Conservation (phyloP, 2,113 vertebrate species). For the Rhombomys opimus region DNA sequence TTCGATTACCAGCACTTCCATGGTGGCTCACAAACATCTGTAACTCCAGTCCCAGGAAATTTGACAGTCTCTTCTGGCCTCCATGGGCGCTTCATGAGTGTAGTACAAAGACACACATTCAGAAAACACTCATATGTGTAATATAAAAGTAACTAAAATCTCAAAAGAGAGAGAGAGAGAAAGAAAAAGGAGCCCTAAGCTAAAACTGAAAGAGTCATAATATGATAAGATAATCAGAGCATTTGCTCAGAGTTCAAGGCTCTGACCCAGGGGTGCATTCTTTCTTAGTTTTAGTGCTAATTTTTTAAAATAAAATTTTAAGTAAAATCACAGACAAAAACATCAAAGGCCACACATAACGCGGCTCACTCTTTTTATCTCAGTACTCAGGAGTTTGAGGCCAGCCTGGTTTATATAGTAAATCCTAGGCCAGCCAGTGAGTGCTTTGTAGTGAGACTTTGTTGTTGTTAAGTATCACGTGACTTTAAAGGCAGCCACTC, state of each 20-base stretch:
- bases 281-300: background rate
- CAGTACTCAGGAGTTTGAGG: too few relatives aligned
- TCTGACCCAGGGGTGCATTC: background rate
- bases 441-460: background rate
- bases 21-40: background rate
- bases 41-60: background rate
- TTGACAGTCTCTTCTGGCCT: background rate
- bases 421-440: too few relatives aligned
- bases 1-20: background rate
- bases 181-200: background rate
- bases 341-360: background rate
- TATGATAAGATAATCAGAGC: background rate
- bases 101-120: background rate
- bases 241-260: background rate
- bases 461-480: background rate
- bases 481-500: background rate
- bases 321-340: background rate
- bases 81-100: background rate
- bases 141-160: background rate
- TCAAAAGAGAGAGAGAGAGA: background rate
- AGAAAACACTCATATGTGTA: background rate
- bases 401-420: too few relatives aligned
- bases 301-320: background rate
- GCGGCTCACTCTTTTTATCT: background rate
- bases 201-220: background rate